Evolutionary conservation across 1,140 invertebrate species (phyloP), one percentile per base, ranked within the genome.

Genomic region (Penaeus japonicus): DNA sequence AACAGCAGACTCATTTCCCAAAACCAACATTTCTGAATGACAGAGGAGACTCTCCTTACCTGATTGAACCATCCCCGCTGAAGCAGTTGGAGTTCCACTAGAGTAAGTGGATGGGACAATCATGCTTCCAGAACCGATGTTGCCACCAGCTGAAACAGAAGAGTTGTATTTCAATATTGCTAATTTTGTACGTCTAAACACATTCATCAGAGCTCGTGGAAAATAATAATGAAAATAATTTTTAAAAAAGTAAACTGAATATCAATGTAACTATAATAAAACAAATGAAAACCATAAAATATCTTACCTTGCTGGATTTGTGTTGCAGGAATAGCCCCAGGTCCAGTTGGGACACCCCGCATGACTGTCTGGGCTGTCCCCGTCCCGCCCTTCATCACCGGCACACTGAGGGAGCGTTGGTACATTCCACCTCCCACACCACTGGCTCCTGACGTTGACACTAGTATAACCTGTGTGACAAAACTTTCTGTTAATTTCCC

Each of bases 381-480:
- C 20, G 87, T 59, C 12, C 80, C 32, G 20, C 87, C 47, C 39
- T 88, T 88, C 87, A 88, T 88, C 15, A 88, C 87, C 3, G 87
- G 87, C 22, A 88, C 87, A 83, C 80, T 88, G 53, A 88, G 65
- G 32, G 87, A 88, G 22, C 87, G 78, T 55, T 88, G 87, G 62
- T 88, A 88, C 80, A 88, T 57, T 15, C 81, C 73, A 12, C 87
- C 78, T 54, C 87, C 87, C 53, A 88, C 87, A 24, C 87, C 87
- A 88, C 87, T 88, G 18, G 87, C 87, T 55, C 87, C 87, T 17
- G 87, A 88, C 12, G 87, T 88, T 32, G 87, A 88, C 59, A 88
- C 87, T 22, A 88, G 81, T 32, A 88, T 88, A 32, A 88, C 87
- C 87, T 88, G 65, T 47, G 0, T 10, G 47, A 47, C 47, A 47